A percentile compares a stretch with the other conserved stretches of the same genome.
Conservation (phyloP, 2,888 invertebrate genomes). For the Lathronympha strigana region DNA sequence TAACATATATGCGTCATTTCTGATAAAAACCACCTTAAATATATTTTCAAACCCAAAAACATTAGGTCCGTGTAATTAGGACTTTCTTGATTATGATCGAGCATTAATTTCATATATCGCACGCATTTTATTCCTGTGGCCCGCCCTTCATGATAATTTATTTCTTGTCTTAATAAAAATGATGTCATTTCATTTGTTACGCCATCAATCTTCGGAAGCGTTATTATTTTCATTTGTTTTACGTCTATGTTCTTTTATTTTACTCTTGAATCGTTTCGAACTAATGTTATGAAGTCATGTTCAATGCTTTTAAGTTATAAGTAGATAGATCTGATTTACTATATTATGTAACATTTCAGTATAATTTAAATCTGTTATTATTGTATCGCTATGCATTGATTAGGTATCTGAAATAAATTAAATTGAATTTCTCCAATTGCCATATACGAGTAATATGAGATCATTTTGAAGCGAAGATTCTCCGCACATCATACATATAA, state of each 20-base stretch:
- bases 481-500: too few relatives aligned
- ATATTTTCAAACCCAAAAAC: constrained; percentile 1
- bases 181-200: constrained; percentile 45
- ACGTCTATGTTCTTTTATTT: constrained; percentile 3
- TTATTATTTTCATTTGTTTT: constrained; percentile 34
- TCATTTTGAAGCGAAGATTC: too few relatives aligned
- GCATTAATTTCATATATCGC: constrained; percentile 41
- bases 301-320: neutral
- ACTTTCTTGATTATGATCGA: constrained; percentile 32
- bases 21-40: neutral
- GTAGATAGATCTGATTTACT: neutral
- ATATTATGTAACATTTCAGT: too few relatives aligned
- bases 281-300: neutral
- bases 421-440: too few relatives aligned
- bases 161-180: constrained; percentile 50
- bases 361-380: too few relatives aligned
- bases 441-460: too few relatives aligned
- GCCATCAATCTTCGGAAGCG: constrained; percentile 38
- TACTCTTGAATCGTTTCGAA: neutral
- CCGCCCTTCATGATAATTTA: constrained; percentile 47
- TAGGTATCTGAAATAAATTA: too few relatives aligned
- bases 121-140: constrained; percentile 42
- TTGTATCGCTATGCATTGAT: too few relatives aligned
- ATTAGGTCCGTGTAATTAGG: constrained; percentile 23
- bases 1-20: neutral